These are phyloP conservation scores for Meteorus sp. DNA, from an alignment of 1,140 invertebrate species.

Conservation along the genomic window DNA sequence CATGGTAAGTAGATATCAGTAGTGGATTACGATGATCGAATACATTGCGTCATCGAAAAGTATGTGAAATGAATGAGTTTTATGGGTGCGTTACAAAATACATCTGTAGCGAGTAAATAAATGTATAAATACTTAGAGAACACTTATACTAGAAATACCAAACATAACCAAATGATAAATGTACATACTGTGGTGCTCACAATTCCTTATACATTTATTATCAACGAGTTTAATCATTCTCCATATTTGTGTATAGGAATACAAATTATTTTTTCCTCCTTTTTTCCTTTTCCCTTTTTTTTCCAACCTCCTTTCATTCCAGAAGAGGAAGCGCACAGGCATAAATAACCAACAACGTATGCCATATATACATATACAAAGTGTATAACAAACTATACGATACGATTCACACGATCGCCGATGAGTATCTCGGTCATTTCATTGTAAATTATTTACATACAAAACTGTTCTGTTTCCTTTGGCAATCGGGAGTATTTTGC, in stretches of 20 bases:
- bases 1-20: constrained; percentile 28
- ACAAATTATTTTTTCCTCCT: too few species aligned
- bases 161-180: too few species aligned
- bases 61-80: constrained; percentile 24
- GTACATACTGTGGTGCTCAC: too few species aligned
- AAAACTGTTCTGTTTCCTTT: background rate
- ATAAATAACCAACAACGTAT: constrained; percentile 15
- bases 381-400: too few species aligned
- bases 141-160: too few species aligned
- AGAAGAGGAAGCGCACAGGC: background rate
- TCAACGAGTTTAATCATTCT: background rate
- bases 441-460: constrained; percentile 11
- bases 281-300: too few species aligned
- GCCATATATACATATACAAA: background rate
- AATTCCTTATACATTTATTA: background rate
- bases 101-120: background rate
- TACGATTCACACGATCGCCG: constrained; percentile 13
- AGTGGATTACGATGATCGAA: constrained; percentile 28
- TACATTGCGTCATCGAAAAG: constrained; percentile 28
- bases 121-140: too few species aligned
- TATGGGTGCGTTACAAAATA: constrained; percentile 34
- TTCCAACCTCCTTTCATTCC: background rate
- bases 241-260: background rate
- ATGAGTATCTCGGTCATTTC: constrained; percentile 15
- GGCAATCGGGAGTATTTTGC: background rate